Percentiles rank a stretch among this genome's conserved stretches.
phyloP scores from a whole-genome alignment of 1,140 invertebrate species.

The Dendrolimus kikuchii region DNA sequence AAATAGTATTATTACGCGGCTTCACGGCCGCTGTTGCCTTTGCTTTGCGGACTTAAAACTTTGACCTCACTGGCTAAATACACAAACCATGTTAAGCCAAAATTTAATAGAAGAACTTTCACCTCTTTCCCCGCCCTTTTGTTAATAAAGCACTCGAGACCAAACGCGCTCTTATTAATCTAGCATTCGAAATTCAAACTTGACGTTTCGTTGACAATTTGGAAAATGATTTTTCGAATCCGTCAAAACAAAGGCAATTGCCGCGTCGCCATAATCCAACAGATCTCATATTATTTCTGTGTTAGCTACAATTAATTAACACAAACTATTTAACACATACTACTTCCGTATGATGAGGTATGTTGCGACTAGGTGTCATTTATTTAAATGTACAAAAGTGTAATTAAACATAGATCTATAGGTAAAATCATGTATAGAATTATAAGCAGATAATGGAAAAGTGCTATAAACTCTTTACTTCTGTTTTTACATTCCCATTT shows the following conservation, averaged over 20 bases:
- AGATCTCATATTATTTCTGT: constrained; percentile 19
- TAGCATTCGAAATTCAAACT: too few relatives aligned
- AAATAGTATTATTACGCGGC: constrained; percentile 27
- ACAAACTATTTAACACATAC: constrained; percentile 26
- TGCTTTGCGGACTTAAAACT: constrained; percentile 4
- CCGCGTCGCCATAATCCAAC: constrained; percentile 8
- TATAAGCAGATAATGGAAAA: too few relatives aligned
- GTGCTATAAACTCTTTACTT: too few relatives aligned
- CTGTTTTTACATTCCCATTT: too few relatives aligned
- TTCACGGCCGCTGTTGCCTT: constrained; percentile 1
- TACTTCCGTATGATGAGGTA: constrained; percentile 21
- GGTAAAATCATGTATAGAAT: too few relatives aligned
- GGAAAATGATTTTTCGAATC: background rate
- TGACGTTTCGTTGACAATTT: background rate
- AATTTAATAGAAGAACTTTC: too few relatives aligned
- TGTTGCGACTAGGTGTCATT: constrained; percentile 1
- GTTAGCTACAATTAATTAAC: constrained; percentile 45
- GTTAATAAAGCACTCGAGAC: too few relatives aligned
- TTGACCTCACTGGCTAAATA: background rate
- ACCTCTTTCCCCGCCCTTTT: too few relatives aligned
- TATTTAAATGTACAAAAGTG: too few relatives aligned
- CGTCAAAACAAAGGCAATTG: background rate
- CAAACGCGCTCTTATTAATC: too few relatives aligned
- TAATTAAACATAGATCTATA: too few relatives aligned
- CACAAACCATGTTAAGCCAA: too few relatives aligned